A percentile compares a stretch with the other conserved stretches of the same genome.
These are phyloP conservation scores for Dione juno DNA, from an alignment of 2,888 invertebrate genomes.

Conservation along the genomic window DNA sequence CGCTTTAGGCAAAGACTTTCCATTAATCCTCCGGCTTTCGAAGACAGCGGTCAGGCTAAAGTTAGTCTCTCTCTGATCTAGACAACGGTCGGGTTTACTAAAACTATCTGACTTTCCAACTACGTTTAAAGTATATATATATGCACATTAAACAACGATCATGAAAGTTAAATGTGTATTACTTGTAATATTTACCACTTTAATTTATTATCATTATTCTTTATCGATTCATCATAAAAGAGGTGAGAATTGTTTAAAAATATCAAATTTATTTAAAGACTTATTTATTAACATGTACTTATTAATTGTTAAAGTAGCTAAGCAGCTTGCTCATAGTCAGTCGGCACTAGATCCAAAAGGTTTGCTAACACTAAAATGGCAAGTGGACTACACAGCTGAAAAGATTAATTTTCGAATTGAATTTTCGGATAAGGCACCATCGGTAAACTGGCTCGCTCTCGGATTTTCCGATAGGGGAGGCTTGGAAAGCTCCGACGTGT, in stretches of 20 bases:
- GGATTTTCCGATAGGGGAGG: constrained; percentile 94
- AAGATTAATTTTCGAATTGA: constrained; percentile 80
- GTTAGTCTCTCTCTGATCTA: not conserved
- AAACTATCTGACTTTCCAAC: not conserved
- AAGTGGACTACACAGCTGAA: constrained; percentile 63
- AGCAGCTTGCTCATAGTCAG: constrained; percentile 66
- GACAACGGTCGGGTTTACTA: constrained; percentile 1
- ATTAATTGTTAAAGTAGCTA: constrained; percentile 49
- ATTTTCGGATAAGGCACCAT: constrained; percentile 71
- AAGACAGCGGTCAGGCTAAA: constrained; percentile 17
- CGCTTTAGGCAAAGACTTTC: constrained; percentile 9
- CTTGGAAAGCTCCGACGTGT: constrained; percentile 89
- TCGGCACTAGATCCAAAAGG: constrained; percentile 74
- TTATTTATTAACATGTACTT: not conserved
- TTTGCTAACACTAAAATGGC: constrained; percentile 70
- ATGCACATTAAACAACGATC: constrained; percentile 28
- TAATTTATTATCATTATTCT: constrained; percentile 61
- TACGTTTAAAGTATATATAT: too few relatives aligned
- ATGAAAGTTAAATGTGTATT: constrained; percentile 59
- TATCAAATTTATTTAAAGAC: not conserved
- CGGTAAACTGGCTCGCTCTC: constrained; percentile 89
- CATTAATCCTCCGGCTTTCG: constrained; percentile 30
- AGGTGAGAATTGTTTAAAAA: constrained; percentile 50
- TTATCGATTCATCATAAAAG: constrained; percentile 54
- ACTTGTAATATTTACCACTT: constrained; percentile 54